Conservation (phyloP, 1,140 invertebrate species). For the Halesus radiatus region DNA sequence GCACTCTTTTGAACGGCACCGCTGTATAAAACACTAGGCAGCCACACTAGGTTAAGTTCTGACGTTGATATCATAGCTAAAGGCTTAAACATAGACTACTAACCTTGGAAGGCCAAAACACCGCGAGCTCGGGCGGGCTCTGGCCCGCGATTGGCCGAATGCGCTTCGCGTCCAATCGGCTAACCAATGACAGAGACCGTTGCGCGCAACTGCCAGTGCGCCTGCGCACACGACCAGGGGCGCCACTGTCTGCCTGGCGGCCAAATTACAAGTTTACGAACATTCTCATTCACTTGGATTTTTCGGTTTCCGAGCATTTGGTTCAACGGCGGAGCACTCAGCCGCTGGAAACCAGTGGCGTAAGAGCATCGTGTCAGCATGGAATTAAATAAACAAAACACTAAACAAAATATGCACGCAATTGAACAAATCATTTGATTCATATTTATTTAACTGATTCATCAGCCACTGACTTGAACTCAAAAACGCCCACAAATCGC, state of each 20-base stretch:
- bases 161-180: constrained; percentile 15
- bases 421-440: too few relatives aligned
- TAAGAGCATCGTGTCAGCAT: not conserved
- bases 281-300: constrained; percentile 38
- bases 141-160: constrained; percentile 48
- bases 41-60: constrained; percentile 57
- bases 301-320: constrained; percentile 23
- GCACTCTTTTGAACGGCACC: constrained; percentile 48
- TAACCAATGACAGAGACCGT: constrained; percentile 37
- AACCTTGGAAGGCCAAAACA: constrained; percentile 53
- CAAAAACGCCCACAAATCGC: constrained; percentile 9
- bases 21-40: constrained; percentile 55
- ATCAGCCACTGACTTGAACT: too few relatives aligned
- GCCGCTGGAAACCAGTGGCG: not conserved
- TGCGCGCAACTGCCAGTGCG: constrained; percentile 27
- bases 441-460: too few relatives aligned
- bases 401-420: too few relatives aligned
- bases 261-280: constrained; percentile 25
- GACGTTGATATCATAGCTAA: constrained; percentile 57
- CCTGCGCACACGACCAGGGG: constrained; percentile 24
- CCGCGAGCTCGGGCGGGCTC: constrained; percentile 49
- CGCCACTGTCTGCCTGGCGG: constrained; percentile 36
- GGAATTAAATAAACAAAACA: too few relatives aligned
- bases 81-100: constrained; percentile 53
- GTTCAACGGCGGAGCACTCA: not conserved